Percentiles rank a stretch among this genome's conserved stretches.
phyloP scores from a whole-genome alignment of 1,140 invertebrate species.

The Cecropterus lyciades region DNA sequence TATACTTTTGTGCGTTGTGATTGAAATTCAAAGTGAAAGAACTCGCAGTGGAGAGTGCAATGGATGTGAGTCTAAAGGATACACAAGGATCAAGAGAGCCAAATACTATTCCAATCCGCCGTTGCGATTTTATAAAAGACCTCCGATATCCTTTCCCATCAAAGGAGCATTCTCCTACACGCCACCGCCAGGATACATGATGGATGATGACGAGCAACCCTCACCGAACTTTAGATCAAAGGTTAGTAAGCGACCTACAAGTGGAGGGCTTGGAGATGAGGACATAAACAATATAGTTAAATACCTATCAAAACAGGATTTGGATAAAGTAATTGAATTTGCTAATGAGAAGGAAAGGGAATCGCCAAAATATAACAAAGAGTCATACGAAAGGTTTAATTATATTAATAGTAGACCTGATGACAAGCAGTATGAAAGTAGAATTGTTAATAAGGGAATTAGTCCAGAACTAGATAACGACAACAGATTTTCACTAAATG shows the following conservation, averaged over 20 bases:
- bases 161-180: slow-evolving; percentile 62
- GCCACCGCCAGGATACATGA: slow-evolving; percentile 58
- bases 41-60: slow-evolving; percentile 33
- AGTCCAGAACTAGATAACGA: slow-evolving; percentile 21
- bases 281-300: slow-evolving; percentile 67
- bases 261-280: slow-evolving; percentile 63
- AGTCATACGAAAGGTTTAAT: slow-evolving; percentile 15
- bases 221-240: slow-evolving; percentile 49
- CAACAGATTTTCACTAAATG: slow-evolving; percentile 37
- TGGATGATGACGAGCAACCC: slow-evolving; percentile 48
- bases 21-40: slow-evolving; percentile 43
- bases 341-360: slow-evolving; percentile 55
- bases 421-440: slow-evolving; percentile 5
- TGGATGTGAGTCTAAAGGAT: slow-evolving; percentile 35
- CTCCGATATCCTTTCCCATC: slow-evolving; percentile 48
- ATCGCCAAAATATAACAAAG: slow-evolving; percentile 12
- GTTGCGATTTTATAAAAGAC: slow-evolving; percentile 57
- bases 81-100: slow-evolving; percentile 62
- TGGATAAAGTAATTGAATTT: slow-evolving; percentile 67
- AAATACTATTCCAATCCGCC: slow-evolving; percentile 64
- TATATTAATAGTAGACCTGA: slow-evolving; percentile 17
- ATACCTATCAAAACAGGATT: slow-evolving; percentile 69
- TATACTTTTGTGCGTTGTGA: slow-evolving; percentile 49
- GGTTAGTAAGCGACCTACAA: slow-evolving; percentile 65
- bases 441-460: slow-evolving; percentile 26